Base-by-base conservation (phyloP, 2,888 invertebrate genomes). In the Trissolcus japonicus region DNA sequence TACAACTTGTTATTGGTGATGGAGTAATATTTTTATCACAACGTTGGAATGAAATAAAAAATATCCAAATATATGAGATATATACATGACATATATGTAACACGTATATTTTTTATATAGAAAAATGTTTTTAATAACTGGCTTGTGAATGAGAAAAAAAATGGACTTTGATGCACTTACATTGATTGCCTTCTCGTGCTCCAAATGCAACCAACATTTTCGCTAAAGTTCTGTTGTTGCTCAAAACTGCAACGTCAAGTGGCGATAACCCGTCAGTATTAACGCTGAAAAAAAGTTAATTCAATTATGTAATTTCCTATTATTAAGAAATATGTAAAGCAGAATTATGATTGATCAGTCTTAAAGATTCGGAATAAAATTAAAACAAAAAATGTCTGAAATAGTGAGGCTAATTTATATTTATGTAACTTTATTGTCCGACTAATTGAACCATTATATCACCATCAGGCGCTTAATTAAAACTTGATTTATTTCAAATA, bases 211-310 rank as follows among this genome's bases (percentile, higher is more conserved):
- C 93, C 78, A 99, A 92, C 93, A 98, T 95, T 90, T 95, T 96
- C 67, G 95, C 95, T 89, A 98, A 93, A 61, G 95, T 94, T 82
- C 95, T 92, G 89, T 98, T 96, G 89, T 95, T 95, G 86, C 96
- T 95, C 86, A 98, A 92, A 61, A 98, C 95, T 0, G 98, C 98
- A 79, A 98, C 95, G 89, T 98, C 98, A 88, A 98, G 90, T 0
- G 97, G 94, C 9, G 97, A 96, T 80, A 98, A 90, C 19, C 95
- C 95, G 89, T 98, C 98, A 72, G 93, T 92, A 89, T 97, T 98
- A 83, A 96, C 92, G 88, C 98, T 97, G 91, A 6, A 35, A n/a
- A 29, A 25, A 35, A 35, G 7, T 9, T 35, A 1, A 35, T 35
- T 35, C 1, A 35, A 35, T 11, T 7, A 35, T 35, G 11, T 9